phyloP scores from a whole-genome alignment of 2,113 vertebrate species.

The Crypturellus undulatus region DNA sequence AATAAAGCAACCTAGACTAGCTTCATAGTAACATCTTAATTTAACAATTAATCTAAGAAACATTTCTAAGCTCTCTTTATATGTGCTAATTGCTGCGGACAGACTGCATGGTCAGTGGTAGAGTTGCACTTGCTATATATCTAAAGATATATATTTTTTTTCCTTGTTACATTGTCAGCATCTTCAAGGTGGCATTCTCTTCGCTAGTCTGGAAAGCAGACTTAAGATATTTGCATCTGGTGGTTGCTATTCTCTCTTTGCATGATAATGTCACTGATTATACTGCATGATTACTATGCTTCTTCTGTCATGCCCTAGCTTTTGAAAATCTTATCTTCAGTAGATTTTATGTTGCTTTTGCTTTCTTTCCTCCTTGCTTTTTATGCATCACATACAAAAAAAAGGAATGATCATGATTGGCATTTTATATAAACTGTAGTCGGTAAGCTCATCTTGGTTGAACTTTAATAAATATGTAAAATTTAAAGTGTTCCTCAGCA shows the following conservation, averaged over 20 bases:
- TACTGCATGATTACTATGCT: not conserved
- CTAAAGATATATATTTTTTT: no score
- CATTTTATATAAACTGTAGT: not conserved
- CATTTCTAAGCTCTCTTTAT: not conserved
- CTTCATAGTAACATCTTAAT: not conserved
- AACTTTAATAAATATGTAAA: not conserved
- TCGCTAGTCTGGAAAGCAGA: not conserved
- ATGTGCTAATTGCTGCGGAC: not conserved
- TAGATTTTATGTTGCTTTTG: not conserved
- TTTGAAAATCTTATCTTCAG: not conserved
- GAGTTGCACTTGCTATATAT: not conserved
- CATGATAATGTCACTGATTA: not conserved
- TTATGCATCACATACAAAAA: not conserved
- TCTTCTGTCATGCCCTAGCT: not conserved
- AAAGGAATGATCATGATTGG: not conserved
- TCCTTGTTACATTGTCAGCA: not conserved
- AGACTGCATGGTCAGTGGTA: not conserved
- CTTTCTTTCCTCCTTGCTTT: not conserved
- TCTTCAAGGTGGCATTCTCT: not conserved
- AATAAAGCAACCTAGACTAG: not conserved
- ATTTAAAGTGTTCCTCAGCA: not conserved
- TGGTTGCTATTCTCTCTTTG: not conserved
- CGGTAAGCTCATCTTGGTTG: not conserved
- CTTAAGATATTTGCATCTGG: not conserved
- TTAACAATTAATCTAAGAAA: not conserved